A percentile compares a stretch with the other conserved stretches of the same genome.
Conservation (phyloP, 2,888 invertebrate genomes). For the Temnothorax unifasciatus region DNA sequence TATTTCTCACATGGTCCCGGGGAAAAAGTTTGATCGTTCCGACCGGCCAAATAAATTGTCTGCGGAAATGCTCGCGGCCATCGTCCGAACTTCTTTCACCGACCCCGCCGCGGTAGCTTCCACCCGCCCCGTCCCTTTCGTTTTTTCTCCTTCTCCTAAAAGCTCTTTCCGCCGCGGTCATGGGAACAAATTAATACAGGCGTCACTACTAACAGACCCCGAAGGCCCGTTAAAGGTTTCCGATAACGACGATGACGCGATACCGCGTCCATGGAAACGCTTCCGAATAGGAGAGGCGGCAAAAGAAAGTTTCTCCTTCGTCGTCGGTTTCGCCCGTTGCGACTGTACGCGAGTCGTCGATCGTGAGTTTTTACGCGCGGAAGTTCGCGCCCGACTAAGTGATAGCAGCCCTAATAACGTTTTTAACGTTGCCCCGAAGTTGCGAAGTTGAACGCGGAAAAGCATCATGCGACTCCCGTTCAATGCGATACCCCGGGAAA, state of each 20-base stretch:
- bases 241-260: conserved; percentile 44
- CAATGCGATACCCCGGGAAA: neutral
- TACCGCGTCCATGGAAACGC: conserved; percentile 38
- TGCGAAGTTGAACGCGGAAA: conserved; percentile 10
- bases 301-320: conserved; percentile 34
- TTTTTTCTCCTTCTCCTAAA: conserved; percentile 48
- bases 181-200: conserved; percentile 69
- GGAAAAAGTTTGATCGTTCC: conserved; percentile 79
- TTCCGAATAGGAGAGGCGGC: conserved; percentile 5
- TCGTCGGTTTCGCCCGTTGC: conserved; percentile 28
- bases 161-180: conserved; percentile 26
- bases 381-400: conserved; percentile 50
- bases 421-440: conserved; percentile 25
- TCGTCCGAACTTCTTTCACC: conserved; percentile 65
- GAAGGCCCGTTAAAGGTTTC: conserved; percentile 40
- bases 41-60: conserved; percentile 79
- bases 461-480: conserved; percentile 32
- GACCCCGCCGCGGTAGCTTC: neutral
- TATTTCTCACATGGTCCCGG: conserved; percentile 75
- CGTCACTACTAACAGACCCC: conserved; percentile 51
- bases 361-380: conserved; percentile 42
- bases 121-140: neutral
- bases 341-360: conserved; percentile 49
- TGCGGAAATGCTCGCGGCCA: conserved; percentile 72
- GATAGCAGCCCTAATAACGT: conserved; percentile 49